phyloP scores from a whole-genome alignment of 2,113 vertebrate species.

The Ciconia boyciana region DNA sequence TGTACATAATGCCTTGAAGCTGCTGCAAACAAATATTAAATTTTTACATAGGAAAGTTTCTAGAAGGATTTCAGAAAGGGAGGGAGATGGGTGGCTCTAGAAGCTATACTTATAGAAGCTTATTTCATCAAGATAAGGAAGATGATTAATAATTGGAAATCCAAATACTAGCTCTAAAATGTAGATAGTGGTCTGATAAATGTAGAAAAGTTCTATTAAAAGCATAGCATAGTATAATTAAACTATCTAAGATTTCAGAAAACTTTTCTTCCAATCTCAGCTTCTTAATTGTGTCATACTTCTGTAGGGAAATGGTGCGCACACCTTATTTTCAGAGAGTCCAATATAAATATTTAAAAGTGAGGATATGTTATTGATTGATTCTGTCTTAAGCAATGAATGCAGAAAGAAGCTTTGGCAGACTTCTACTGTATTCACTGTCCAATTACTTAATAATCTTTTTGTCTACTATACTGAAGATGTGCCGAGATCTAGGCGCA shows the following conservation, averaged over 20 bases:
- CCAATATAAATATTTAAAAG: constrained; percentile 14
- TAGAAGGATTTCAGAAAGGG: neutral
- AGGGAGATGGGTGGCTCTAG: neutral
- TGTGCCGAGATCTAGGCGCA: neutral
- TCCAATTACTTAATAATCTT: neutral
- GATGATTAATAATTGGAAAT: neutral
- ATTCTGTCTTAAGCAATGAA: neutral
- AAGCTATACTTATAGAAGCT: neutral
- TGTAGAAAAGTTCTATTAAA: neutral
- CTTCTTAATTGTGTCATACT: neutral
- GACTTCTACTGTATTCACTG: neutral
- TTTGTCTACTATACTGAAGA: neutral
- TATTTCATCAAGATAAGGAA: neutral
- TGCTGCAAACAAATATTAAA: neutral
- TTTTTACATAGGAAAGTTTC: neutral
- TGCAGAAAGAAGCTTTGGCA: neutral
- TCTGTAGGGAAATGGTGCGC: neutral
- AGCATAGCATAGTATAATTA: neutral
- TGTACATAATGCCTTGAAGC: neutral
- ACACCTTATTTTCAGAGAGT: neutral
- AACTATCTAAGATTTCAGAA: neutral
- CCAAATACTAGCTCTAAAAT: neutral
- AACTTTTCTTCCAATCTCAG: neutral
- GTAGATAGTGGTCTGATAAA: neutral
- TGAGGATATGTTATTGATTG: neutral